phyloP scores from a whole-genome alignment of 2,888 invertebrate genomes.

The Athripsodes cinereus region DNA sequence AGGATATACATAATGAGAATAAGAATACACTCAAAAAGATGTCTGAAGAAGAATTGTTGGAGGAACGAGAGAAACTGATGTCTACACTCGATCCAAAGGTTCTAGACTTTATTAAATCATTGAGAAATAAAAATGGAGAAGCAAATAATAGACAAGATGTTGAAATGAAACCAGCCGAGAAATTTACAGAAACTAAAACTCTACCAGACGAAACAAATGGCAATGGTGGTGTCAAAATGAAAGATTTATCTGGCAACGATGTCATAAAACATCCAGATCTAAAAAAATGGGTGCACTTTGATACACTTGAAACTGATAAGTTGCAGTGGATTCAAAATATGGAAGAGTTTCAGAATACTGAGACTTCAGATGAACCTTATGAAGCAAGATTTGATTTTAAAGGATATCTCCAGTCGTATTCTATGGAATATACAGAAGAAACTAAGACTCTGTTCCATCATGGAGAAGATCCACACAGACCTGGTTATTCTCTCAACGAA shows the following conservation, averaged over 20 bases:
- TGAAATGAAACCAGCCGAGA: background rate
- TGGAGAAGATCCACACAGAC: slow-evolving; percentile 84
- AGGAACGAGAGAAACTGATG: slow-evolving; percentile 65
- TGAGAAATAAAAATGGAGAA: slow-evolving; percentile 38
- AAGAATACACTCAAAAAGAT: slow-evolving; percentile 58
- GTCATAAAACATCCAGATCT: slow-evolving; percentile 54
- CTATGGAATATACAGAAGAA: slow-evolving; percentile 50
- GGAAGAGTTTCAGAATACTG: slow-evolving; percentile 29
- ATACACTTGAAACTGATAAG: slow-evolving; percentile 80
- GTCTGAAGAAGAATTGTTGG: slow-evolving; percentile 67
- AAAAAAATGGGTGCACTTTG: slow-evolving; percentile 78
- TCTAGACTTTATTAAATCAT: slow-evolving; percentile 56
- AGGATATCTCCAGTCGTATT: slow-evolving; percentile 69
- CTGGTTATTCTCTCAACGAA: slow-evolving; percentile 88
- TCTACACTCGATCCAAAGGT: slow-evolving; percentile 58
- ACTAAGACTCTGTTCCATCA: slow-evolving; percentile 77
- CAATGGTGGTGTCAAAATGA: slow-evolving; percentile 17
- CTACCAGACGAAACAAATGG: slow-evolving; percentile 4
- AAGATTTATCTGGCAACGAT: slow-evolving; percentile 48
- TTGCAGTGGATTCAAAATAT: slow-evolving; percentile 79
- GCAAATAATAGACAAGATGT: slow-evolving; percentile 35
- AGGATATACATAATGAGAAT: slow-evolving; percentile 70
- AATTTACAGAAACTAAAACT: background rate
- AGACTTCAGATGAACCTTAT: slow-evolving; percentile 55
- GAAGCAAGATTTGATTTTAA: slow-evolving; percentile 81